Evolutionary conservation across 2,113 vertebrate species (phyloP).

Genomic region (Dicaeum eximium): DNA sequence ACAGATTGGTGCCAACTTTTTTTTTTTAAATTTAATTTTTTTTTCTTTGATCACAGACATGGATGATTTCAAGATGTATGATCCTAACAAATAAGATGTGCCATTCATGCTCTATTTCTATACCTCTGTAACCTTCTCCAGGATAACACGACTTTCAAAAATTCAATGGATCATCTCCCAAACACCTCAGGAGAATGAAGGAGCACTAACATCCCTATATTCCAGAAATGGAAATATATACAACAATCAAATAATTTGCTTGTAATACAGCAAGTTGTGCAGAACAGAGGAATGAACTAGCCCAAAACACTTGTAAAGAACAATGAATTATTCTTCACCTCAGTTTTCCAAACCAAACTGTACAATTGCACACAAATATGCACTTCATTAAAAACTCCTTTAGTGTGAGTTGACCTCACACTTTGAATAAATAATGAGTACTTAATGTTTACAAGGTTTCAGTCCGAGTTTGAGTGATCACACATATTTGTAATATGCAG

Average conservation of each 20-base stretch:
- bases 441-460: not conserved
- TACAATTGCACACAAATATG: not conserved
- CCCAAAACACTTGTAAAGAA: not conserved
- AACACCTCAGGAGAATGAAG: not conserved
- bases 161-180: not conserved
- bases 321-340: not conserved
- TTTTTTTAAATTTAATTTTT: not conserved
- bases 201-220: not conserved
- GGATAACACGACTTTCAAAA: not conserved
- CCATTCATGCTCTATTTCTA: not conserved
- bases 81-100: not conserved
- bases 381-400: not conserved
- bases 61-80: not conserved
- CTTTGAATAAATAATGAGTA: not conserved
- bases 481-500: accelerated
- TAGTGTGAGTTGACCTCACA: not conserved
- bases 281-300: not conserved
- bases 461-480: not conserved
- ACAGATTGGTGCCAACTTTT: not conserved
- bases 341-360: not conserved
- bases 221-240: not conserved
- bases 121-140: not conserved
- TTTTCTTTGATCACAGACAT: not conserved
- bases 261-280: not conserved
- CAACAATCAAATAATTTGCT: not conserved